Base-by-base conservation (phyloP, 2,888 invertebrate genomes). In the Dasypolia templi region DNA sequence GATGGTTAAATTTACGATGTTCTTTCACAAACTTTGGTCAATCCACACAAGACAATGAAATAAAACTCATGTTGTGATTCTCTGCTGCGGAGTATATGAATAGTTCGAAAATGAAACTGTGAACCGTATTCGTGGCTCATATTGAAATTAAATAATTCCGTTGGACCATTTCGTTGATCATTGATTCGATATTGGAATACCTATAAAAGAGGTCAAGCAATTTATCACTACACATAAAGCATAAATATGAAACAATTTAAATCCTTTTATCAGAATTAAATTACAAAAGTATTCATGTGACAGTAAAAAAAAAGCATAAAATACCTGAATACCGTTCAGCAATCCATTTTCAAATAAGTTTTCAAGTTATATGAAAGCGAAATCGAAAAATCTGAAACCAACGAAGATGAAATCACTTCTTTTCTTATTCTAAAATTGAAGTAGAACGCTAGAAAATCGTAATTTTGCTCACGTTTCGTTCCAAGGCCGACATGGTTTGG, bases 401-500 rank as follows among this genome's bases (percentile, higher is more conserved):
- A 42, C 26, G n/a, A 61, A 65, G 29, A 83, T 51, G 7, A 44
- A 63, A 67, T 14, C n/a, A 64, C 46, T 39, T 59, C 66, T 58
- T 78, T 67, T 44, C 51, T 44, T 32, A 59, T 79, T 32, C 55
- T 3, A 29, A 79, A 65, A 72, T 68, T 32, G 65, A 83, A 53
- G 62, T 44, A 35, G 56, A 1, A 56, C 12, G 69, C 22, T 68
- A 32, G n/a, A 58, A 85, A 75, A 87, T 89, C 77, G 86, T 88
- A 89, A 93, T 93, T 92, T 91, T 74, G 62, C 89, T 92, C 93
- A 93, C 93, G 93, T 92, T 87, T 74, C 81, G 80, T 81, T 84
- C 87, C 86, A 80, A 87, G 89, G 89, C 92, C 91, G 86, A 89
- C 92, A 92, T 91, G 91, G 90, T 90, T 87, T 75, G 79, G 88